Evolutionary conservation across 2,113 vertebrate genomes (phyloP), one percentile per base, ranked within the genome.

Genomic region (Brachypodius melanocephalos): DNA sequence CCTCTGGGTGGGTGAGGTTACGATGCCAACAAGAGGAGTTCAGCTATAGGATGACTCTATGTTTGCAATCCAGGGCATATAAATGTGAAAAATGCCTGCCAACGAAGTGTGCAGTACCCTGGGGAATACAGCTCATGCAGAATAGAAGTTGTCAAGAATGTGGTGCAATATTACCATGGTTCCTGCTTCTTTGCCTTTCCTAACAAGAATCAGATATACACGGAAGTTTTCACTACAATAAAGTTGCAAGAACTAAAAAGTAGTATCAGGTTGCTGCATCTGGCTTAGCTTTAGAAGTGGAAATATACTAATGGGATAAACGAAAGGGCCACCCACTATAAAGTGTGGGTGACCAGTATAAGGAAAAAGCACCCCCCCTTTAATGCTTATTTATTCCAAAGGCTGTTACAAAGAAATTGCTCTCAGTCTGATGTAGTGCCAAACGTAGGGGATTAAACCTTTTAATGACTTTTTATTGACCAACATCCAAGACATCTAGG

Each of bases 381-480:
- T 97, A 97, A 97, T 97, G 96, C 87, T 49, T 97, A 96, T 98
- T 98, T 98, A 97, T 97, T 97, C 94, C 91, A 90, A 97, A 96
- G 55, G 46, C 75, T 88, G 89, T 88, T 92, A 91, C 93, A 96
- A 96, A 96, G 96, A 96, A 97, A 97, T 92, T 92, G 73, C 62
- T 95, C 87, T 93, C 91, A 97, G 97, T 96, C 95, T 97, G 97
- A 98, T 97, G 97, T 94, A 91, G 66, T 97, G 97, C 97, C 97
- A 98, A 95, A 91, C 61, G 88, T 4, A 93, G 75, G 89, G 96
- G 93, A 97, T 94, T 95, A 97, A 97, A 91, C 29, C 62, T 96
- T 94, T 95, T 92, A 90, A 75, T 93, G 90, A 85, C 88, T 94
- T 97, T 94, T 83, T 71, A 94, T 89, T 96, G 96, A 97, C 95